Evolutionary conservation across 2,888 invertebrate species (phyloP).

Genomic region (Rhagonycha lutea): DNA sequence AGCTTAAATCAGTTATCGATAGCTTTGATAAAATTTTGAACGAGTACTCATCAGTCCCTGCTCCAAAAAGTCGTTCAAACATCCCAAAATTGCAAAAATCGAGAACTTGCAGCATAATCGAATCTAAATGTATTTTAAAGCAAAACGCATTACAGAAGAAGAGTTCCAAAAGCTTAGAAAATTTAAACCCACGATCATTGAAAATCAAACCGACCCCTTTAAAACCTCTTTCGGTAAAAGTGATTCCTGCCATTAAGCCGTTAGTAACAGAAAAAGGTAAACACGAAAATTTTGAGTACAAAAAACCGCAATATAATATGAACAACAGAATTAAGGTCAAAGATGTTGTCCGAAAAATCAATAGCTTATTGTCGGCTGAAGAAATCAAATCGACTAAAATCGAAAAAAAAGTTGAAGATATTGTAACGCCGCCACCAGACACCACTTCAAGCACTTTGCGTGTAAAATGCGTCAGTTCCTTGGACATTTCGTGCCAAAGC

Average conservation of each 20-base stretch:
- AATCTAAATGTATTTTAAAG: slow-evolving; percentile 69
- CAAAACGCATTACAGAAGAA: slow-evolving; percentile 49
- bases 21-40: slow-evolving; percentile 60
- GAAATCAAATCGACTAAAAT: not conserved
- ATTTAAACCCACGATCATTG: not conserved
- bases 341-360: slow-evolving; percentile 45
- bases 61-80: slow-evolving; percentile 25
- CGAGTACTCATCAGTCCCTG: slow-evolving; percentile 53
- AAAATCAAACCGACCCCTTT: not conserved
- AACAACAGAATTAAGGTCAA: slow-evolving; percentile 42
- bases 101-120: slow-evolving; percentile 72
- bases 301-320: not conserved
- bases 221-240: not conserved
- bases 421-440: not conserved
- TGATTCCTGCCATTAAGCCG: not conserved
- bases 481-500: slow-evolving; percentile 30
- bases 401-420: slow-evolving; percentile 3
- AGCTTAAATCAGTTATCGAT: slow-evolving; percentile 57
- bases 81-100: slow-evolving; percentile 69
- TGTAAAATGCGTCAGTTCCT: slow-evolving; percentile 43
- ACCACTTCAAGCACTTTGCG: not conserved
- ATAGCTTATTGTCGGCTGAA: slow-evolving; percentile 33
- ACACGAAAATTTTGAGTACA: not conserved
- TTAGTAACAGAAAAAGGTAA: not conserved
- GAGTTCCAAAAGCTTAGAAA: slow-evolving; percentile 20